These are phyloP conservation scores for Ambastaia sidthimunki DNA, from an alignment of 2,797 vertebrate species.

Conservation along the genomic window DNA sequence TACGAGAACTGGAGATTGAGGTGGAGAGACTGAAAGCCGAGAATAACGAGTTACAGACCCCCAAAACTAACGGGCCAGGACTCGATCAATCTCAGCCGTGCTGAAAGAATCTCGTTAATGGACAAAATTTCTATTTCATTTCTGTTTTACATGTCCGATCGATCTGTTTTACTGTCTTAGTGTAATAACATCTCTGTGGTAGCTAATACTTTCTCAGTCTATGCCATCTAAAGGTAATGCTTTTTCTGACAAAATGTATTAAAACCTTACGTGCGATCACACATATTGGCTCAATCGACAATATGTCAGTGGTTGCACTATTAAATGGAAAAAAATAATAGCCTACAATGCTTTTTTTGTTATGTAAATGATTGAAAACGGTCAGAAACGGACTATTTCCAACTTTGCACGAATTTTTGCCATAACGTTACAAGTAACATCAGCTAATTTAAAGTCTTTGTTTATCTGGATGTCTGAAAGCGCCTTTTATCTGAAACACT, in stretches of 20 bases:
- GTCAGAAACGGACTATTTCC: constrained; percentile 7
- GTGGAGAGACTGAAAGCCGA: constrained; percentile 81
- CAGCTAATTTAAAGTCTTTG: neutral
- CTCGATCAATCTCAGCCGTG: constrained; percentile 33
- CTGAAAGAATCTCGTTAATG: constrained; percentile 26
- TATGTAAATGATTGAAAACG: neutral
- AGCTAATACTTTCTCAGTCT: constrained; percentile 48
- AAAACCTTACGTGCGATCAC: constrained; percentile 28
- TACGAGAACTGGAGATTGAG: constrained; percentile 71
- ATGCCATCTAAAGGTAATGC: constrained; percentile 17
- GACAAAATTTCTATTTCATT: constrained; percentile 32
- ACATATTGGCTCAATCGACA: constrained; percentile 30
- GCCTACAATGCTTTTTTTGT: constrained; percentile 25
- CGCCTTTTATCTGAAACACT: constrained; percentile 10
- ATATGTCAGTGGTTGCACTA: constrained; percentile 29
- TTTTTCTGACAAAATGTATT: constrained; percentile 27
- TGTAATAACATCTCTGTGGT: constrained; percentile 53
- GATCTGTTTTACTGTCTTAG: constrained; percentile 49
- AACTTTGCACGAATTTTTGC: neutral
- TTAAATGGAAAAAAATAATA: constrained; percentile 17
- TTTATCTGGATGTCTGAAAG: constrained; percentile 17
- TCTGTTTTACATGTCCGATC: constrained; percentile 41
- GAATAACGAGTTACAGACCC: constrained; percentile 79
- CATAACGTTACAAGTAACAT: constrained; percentile 4
- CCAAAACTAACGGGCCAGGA: constrained; percentile 65